phyloP scores from a whole-genome alignment of 2,888 invertebrate genomes.

The Phlogophora meticulosa region DNA sequence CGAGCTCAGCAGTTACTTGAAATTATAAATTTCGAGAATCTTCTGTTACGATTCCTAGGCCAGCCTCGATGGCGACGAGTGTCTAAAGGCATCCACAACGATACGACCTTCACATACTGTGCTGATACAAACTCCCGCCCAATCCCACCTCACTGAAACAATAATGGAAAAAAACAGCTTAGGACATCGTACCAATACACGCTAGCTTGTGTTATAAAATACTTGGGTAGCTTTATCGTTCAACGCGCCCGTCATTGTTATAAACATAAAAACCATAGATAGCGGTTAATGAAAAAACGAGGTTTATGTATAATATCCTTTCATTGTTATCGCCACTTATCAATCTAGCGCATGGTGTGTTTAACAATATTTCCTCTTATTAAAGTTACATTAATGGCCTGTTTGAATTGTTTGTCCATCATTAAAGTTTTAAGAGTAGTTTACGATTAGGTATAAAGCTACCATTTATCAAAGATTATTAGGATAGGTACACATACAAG shows the following conservation, averaged over 20 bases:
- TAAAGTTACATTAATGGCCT: constrained; percentile 25
- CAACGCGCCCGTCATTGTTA: constrained; percentile 15
- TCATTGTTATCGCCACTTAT: constrained; percentile 62
- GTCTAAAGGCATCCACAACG: background rate
- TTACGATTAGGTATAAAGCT: background rate
- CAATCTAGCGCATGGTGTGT: constrained; percentile 55
- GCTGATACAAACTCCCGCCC: background rate
- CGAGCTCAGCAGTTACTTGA: too few species aligned
- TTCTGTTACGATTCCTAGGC: background rate
- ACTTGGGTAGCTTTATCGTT: constrained; percentile 13
- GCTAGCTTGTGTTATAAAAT: background rate
- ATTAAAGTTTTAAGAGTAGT: background rate
- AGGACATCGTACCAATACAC: too few species aligned
- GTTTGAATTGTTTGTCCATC: background rate
- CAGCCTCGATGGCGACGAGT: background rate
- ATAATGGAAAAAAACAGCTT: background rate
- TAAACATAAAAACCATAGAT: constrained; percentile 48
- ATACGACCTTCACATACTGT: too few species aligned
- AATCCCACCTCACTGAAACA: background rate
- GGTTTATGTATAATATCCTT: constrained; percentile 60
- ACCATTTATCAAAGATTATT: background rate
- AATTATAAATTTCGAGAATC: too few species aligned
- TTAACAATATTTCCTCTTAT: constrained; percentile 44
- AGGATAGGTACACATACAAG: background rate
- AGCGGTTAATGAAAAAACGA: constrained; percentile 50